Evolutionary conservation across 37 sponge, comb jelly and placozoan species (phyloP).

Genomic region (Aplysina aerophoba): DNA sequence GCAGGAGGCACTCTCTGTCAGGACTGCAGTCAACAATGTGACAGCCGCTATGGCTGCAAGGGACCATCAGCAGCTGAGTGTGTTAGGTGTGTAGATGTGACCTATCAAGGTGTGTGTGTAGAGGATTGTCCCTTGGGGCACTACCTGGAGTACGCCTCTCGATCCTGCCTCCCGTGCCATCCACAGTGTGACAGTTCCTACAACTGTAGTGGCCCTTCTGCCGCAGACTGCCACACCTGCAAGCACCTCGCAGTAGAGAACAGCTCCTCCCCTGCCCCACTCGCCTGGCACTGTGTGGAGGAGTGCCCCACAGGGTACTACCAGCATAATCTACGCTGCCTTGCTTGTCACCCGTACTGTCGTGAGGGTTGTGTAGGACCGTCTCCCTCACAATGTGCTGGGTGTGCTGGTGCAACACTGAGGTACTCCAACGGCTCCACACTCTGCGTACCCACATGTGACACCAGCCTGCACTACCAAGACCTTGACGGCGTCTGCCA

Average conservation of each 20-base stretch:
- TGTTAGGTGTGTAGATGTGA: conserved; percentile 30
- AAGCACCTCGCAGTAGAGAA: conserved; percentile 33
- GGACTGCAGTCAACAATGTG: conserved; percentile 53
- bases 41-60: conserved; percentile 48
- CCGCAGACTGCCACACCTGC: conserved; percentile 61
- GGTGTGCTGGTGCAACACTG: conserved; percentile 37
- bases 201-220: conserved; percentile 61
- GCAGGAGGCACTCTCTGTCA: conserved; percentile 28
- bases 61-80: conserved; percentile 61
- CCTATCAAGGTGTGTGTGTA: conserved; percentile 31
- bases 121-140: conserved; percentile 40
- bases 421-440: conserved; percentile 11
- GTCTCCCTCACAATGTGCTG: conserved; percentile 44
- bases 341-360: conserved; percentile 49
- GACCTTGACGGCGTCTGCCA: conserved; percentile 45
- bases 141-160: conserved; percentile 14
- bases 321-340: conserved; percentile 21
- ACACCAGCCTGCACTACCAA: not conserved
- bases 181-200: conserved; percentile 31
- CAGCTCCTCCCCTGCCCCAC: not conserved
- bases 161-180: conserved; percentile 57
- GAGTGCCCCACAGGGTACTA: conserved; percentile 52
- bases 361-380: conserved; percentile 55
- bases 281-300: not conserved
- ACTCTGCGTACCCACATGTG: conserved; percentile 49